Conservation (phyloP, 2,888 invertebrate genomes). For the Leucophenga maculata region DNA sequence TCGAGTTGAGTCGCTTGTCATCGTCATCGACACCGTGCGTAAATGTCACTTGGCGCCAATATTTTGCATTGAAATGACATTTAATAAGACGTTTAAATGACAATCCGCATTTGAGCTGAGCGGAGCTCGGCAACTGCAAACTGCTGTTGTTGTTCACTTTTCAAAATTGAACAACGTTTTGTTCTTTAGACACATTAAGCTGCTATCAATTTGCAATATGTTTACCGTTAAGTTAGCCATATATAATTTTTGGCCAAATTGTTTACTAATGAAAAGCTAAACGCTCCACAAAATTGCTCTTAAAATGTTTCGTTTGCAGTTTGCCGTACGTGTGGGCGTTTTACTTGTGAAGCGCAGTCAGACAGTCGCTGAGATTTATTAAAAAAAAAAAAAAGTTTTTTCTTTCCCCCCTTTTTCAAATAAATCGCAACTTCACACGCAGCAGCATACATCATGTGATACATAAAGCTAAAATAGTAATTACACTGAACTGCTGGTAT, state of each 20-base stretch:
- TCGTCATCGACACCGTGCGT: constrained; percentile 45
- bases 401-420: background rate
- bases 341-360: background rate
- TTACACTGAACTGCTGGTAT: constrained; percentile 1
- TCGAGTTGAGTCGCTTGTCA: constrained; percentile 6
- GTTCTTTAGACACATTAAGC: background rate
- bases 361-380: background rate
- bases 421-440: constrained; percentile 22
- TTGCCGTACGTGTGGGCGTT: constrained; percentile 25
- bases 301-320: background rate
- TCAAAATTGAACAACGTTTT: background rate
- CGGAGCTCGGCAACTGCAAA: background rate
- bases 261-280: constrained; percentile 17
- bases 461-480: background rate
- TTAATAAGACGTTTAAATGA: constrained; percentile 57
- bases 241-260: constrained; percentile 10
- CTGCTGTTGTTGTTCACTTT: background rate
- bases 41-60: constrained; percentile 61
- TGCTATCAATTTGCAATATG: background rate
- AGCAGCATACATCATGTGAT: background rate
- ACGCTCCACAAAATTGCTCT: constrained; percentile 13
- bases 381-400: background rate
- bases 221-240: constrained; percentile 13
- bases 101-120: constrained; percentile 39
- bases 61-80: constrained; percentile 48